Evolutionary conservation across 2,888 invertebrate species (phyloP).

Genomic region (Anarsia innoxiella): DNA sequence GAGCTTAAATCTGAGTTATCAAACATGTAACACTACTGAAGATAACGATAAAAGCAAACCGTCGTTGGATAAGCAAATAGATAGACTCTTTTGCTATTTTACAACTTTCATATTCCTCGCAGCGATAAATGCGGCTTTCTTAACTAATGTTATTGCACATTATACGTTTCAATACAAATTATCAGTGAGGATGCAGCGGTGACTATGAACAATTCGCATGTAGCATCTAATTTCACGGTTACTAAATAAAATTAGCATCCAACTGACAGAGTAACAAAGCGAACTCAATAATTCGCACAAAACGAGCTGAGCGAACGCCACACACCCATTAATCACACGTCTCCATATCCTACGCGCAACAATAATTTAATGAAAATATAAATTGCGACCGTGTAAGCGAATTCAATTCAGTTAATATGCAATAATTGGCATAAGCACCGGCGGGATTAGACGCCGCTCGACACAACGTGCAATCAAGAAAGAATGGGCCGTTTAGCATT

Average conservation of each 20-base stretch:
- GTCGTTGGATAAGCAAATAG: conserved; percentile 47
- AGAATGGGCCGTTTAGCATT: conserved; percentile 55
- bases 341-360: conserved; percentile 37
- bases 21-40: conserved; percentile 16
- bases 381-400: conserved; percentile 30
- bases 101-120: conserved; percentile 34
- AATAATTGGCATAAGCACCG: conserved; percentile 46
- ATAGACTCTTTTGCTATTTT: conserved; percentile 46
- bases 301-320: conserved; percentile 51
- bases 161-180: conserved; percentile 53
- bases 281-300: conserved; percentile 62
- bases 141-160: conserved; percentile 33
- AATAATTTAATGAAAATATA: conserved; percentile 46
- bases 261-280: conserved; percentile 64
- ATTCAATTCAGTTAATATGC: conserved; percentile 61
- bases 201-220: conserved; percentile 40
- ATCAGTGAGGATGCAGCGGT: conserved; percentile 29
- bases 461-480: conserved; percentile 42
- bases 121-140: conserved; percentile 14
- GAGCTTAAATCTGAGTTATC: no score
- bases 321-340: conserved; percentile 48
- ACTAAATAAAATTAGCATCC: conserved; percentile 70
- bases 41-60: conserved; percentile 65
- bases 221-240: conserved; percentile 65
- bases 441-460: conserved; percentile 27